phyloP scores from a whole-genome alignment of 2,113 vertebrate genomes.

The Cinclus cinclus region DNA sequence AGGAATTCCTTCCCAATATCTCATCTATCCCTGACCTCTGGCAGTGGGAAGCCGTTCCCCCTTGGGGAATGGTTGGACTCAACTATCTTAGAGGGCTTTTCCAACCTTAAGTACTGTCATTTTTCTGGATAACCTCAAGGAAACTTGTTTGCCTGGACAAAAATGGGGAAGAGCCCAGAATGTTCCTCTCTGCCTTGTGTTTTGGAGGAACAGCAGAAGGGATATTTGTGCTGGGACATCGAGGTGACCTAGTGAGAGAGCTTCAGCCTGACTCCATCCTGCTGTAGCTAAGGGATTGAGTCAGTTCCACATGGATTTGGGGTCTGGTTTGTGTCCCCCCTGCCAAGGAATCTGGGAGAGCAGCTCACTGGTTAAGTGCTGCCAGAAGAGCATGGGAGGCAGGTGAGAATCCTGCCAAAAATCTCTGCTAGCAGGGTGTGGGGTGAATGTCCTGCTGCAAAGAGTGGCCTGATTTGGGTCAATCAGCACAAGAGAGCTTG shows the following conservation, averaged over 20 bases:
- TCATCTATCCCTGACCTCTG: background rate
- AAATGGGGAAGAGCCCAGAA: fast-evolving
- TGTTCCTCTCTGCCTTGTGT: background rate
- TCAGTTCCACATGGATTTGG: background rate
- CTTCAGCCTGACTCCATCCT: background rate
- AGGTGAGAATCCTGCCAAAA: background rate
- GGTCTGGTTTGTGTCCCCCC: background rate
- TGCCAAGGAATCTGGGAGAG: background rate
- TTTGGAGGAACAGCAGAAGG: background rate
- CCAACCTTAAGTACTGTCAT: background rate
- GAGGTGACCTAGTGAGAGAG: background rate
- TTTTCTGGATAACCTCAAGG: background rate
- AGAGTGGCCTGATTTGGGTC: background rate
- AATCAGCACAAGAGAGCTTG: background rate
- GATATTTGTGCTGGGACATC: background rate
- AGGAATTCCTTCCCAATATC: background rate
- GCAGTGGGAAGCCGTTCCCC: background rate
- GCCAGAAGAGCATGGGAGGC: background rate
- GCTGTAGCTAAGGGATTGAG: background rate
- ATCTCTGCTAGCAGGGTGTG: background rate
- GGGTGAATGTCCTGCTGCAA: background rate
- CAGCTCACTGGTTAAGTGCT: background rate
- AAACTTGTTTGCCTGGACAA: background rate
- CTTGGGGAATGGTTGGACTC: background rate
- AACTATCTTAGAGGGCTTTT: background rate